phyloP scores from a whole-genome alignment of 2,113 vertebrate genomes.

The Mastomys coucha region DNA sequence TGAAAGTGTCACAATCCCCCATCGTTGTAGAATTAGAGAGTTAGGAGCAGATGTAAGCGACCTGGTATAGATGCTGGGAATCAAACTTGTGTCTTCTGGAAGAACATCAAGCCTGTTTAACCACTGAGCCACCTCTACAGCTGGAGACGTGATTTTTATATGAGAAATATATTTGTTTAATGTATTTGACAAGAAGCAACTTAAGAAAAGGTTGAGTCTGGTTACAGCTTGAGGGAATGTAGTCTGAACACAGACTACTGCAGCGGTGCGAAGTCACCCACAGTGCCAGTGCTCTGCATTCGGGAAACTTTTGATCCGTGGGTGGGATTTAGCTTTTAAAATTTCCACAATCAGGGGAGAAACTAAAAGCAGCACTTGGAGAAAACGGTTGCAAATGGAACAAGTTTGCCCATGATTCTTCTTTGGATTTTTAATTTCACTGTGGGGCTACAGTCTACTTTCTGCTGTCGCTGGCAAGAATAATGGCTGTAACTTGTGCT shows the following conservation, averaged over 20 bases:
- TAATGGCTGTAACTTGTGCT: neutral
- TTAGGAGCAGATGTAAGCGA: too few species aligned
- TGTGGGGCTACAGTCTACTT: neutral
- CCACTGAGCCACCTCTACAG: too few species aligned
- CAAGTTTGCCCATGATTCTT: neutral
- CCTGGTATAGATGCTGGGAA: neutral
- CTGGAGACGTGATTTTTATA: neutral
- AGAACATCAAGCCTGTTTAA: neutral
- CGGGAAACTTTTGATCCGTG: neutral
- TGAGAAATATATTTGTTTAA: neutral
- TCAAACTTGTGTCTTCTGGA: neutral
- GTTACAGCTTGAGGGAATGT: neutral
- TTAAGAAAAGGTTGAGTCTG: neutral
- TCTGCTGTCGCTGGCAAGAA: neutral
- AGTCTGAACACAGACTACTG: neutral
- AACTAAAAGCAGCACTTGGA: neutral
- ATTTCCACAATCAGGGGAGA: neutral
- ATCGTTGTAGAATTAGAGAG: neutral
- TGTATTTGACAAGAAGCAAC: too few species aligned
- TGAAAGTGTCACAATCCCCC: neutral
- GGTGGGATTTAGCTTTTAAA: neutral
- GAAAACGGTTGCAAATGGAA: neutral
- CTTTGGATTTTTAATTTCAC: constrained; percentile 22
- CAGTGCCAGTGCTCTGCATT: too few species aligned
- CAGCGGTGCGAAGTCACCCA: neutral